A percentile compares a stretch with the other conserved stretches of the same genome.
Evolutionary conservation across 2,113 vertebrate species (phyloP).

Genomic region (Tonatia bakeri): DNA sequence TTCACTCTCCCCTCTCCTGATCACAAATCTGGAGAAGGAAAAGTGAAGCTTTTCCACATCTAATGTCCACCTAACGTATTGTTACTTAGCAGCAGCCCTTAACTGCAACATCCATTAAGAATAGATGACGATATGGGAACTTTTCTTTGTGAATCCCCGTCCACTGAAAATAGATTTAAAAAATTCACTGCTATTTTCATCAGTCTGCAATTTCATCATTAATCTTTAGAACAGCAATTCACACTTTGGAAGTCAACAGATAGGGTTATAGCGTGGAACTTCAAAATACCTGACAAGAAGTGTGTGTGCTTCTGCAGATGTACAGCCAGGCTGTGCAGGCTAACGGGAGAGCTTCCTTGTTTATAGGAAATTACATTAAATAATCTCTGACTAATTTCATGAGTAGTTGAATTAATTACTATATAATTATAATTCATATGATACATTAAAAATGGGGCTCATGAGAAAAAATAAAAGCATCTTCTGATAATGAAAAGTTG

Average conservation of each 20-base stretch:
- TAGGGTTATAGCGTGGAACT: neutral
- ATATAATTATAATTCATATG: neutral
- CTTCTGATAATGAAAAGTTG: neutral
- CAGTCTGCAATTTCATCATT: neutral
- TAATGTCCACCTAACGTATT: neutral
- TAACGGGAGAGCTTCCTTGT: neutral
- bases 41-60: neutral
- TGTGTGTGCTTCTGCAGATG: no score
- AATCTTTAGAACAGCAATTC: neutral
- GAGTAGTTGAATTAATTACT: neutral
- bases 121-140: neutral
- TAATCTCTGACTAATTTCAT: neutral
- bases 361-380: neutral
- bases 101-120: neutral
- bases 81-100: neutral
- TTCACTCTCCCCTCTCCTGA: neutral
- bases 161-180: neutral
- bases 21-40: neutral
- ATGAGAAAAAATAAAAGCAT: neutral
- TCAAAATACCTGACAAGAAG: neutral
- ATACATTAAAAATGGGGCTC: neutral
- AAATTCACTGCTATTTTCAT: neutral
- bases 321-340: neutral
- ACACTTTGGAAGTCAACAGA: neutral
- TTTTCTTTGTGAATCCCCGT: neutral